A percentile compares a stretch with the other conserved stretches of the same genome.
Conservation (phyloP, 1,140 invertebrate species). For the Brachionus plicatilis region DNA sequence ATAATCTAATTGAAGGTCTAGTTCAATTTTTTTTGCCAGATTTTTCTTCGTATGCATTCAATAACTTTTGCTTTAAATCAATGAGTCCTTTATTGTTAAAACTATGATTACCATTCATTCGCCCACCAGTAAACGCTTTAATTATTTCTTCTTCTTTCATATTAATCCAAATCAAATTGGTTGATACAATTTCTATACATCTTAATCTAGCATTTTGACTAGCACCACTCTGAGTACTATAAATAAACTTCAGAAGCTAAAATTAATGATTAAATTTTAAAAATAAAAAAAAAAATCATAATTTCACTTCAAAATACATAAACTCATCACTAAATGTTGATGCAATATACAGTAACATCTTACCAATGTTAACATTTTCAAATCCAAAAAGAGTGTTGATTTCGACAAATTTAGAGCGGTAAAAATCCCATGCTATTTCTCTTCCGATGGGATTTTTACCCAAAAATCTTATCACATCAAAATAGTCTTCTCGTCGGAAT, state of each 20-base stretch:
- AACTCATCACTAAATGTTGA: conserved; percentile 29
- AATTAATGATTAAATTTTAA: background rate
- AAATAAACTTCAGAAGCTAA: conserved; percentile 4
- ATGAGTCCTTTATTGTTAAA: background rate
- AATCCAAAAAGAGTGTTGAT: conserved; percentile 11
- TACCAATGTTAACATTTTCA: conserved; percentile 4
- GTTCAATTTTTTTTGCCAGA: background rate
- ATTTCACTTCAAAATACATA: conserved; percentile 1
- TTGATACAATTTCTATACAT: conserved; percentile 24
- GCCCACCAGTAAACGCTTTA: background rate
- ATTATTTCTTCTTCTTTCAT: conserved; percentile 19
- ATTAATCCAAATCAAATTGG: background rate
- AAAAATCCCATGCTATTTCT: conserved; percentile 31
- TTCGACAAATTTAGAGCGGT: conserved; percentile 1
- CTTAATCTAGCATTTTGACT: background rate
- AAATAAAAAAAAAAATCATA: background rate
- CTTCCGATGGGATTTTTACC: conserved; percentile 10
- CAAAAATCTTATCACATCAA: background rate
- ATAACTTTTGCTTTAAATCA: background rate
- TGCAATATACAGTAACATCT: background rate
- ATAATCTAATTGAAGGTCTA: background rate
- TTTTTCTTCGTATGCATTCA: background rate
- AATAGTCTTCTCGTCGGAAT: background rate
- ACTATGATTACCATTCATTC: background rate
- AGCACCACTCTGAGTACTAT: background rate